These are phyloP conservation scores for Thumatha senex DNA, from an alignment of 2,888 invertebrate species.

Conservation along the genomic window DNA sequence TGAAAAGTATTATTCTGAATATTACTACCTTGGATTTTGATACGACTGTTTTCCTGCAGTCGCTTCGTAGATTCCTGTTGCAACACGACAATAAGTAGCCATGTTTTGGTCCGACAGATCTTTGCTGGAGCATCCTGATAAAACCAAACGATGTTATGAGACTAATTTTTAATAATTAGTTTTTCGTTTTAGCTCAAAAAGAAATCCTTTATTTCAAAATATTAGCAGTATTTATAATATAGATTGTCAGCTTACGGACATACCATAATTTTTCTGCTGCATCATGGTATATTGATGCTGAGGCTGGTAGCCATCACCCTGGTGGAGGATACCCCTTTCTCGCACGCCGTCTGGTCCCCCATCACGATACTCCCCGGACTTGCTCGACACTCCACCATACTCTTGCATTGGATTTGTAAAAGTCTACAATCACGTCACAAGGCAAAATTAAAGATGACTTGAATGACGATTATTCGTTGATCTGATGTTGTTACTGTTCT, in stretches of 20 bases:
- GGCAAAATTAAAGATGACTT: not conserved
- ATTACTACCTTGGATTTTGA: slow-evolving; percentile 62
- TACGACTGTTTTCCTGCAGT: slow-evolving; percentile 64
- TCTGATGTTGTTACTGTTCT: no score
- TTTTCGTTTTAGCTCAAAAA: no score
- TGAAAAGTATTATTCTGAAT: slow-evolving; percentile 17
- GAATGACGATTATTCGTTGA: not conserved
- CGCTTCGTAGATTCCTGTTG: slow-evolving; percentile 70
- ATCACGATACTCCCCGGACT: slow-evolving; percentile 65
- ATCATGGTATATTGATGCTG: slow-evolving; percentile 59
- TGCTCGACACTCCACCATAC: slow-evolving; percentile 70
- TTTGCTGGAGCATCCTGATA: slow-evolving; percentile 64
- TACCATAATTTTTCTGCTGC: slow-evolving; percentile 69
- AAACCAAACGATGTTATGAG: not conserved
- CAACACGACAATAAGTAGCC: slow-evolving; percentile 68
- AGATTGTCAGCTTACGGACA: not conserved
- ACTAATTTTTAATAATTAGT: not conserved
- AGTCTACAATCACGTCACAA: slow-evolving; percentile 39
- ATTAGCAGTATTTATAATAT: no score
- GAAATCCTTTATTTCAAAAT: no score
- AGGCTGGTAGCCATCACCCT: slow-evolving; percentile 46
- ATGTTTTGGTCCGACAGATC: slow-evolving; percentile 66
- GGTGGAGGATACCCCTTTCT: slow-evolving; percentile 51
- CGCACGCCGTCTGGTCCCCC: slow-evolving; percentile 45
- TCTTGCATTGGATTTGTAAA: slow-evolving; percentile 77